A percentile compares a stretch with the other conserved stretches of the same genome.
phyloP scores from a whole-genome alignment of 2,113 vertebrate genomes.

The Edolisoma coerulescens region DNA sequence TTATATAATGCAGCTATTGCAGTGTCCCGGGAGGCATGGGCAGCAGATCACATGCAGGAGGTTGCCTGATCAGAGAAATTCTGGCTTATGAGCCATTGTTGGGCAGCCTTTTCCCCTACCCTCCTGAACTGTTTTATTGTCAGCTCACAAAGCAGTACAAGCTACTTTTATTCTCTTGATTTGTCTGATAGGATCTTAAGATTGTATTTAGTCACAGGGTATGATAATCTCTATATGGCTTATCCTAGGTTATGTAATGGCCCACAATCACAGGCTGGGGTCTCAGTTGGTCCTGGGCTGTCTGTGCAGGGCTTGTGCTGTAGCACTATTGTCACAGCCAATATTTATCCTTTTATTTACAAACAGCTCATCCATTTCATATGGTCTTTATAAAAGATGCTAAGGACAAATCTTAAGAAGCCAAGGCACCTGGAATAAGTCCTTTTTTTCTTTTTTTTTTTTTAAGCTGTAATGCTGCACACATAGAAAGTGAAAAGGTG shows the following conservation, averaged over 20 bases:
- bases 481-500: neutral
- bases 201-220: neutral
- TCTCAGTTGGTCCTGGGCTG: neutral
- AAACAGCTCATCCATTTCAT: neutral
- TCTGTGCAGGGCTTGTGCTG: neutral
- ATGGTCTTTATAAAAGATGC: neutral
- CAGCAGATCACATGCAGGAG: rapidly evolving
- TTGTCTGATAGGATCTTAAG: neutral
- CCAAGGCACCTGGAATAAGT: neutral
- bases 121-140: neutral
- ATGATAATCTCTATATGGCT: neutral
- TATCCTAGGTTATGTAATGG: neutral
- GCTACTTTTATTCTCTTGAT: neutral
- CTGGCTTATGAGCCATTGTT: neutral
- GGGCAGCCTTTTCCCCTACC: neutral
- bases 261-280: neutral
- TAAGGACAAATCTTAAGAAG: neutral
- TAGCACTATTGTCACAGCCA: neutral
- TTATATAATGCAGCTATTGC: neutral
- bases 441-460: rapidly evolving
- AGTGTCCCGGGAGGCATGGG: neutral
- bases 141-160: neutral
- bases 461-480: neutral
- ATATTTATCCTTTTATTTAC: neutral
- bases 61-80: neutral